These are phyloP conservation scores for Hemaris fuciformis DNA, from an alignment of 2,888 invertebrate species.

Conservation along the genomic window DNA sequence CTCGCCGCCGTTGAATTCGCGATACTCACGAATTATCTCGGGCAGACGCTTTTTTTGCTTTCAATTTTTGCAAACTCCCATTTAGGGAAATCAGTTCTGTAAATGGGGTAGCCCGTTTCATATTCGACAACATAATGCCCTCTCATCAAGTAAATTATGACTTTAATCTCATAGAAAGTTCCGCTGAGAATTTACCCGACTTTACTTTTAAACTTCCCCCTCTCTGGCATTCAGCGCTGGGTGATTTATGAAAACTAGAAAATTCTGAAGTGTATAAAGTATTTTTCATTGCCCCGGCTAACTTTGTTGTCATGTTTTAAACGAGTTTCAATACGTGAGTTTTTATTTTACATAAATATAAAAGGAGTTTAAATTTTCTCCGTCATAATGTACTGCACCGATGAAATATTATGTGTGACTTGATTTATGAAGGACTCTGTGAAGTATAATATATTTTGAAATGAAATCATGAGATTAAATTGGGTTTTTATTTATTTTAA, in stretches of 20 bases:
- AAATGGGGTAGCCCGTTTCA: slow-evolving; percentile 43
- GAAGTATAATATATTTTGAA: not conserved
- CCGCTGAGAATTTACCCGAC: slow-evolving; percentile 61
- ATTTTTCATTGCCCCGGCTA: slow-evolving; percentile 56
- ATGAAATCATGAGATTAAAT: not conserved
- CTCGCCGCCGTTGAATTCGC: slow-evolving; percentile 50
- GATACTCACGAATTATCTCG: slow-evolving; percentile 60
- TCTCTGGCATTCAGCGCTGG: slow-evolving; percentile 41
- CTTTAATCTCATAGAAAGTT: slow-evolving; percentile 74
- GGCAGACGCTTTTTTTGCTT: slow-evolving; percentile 43
- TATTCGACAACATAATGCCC: slow-evolving; percentile 65
- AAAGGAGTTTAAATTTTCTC: not conserved
- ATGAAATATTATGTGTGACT: not conserved
- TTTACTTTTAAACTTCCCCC: slow-evolving; percentile 65
- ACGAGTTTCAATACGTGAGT: slow-evolving; percentile 47
- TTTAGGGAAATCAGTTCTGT: slow-evolving; percentile 55
- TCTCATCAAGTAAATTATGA: slow-evolving; percentile 73
- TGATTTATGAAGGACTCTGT: not conserved
- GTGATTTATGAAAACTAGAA: slow-evolving; percentile 75
- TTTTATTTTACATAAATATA: slow-evolving; percentile 27
- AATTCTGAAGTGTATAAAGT: slow-evolving; percentile 60
- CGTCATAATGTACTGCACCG: not conserved
- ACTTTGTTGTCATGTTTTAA: slow-evolving; percentile 56
- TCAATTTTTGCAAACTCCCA: slow-evolving; percentile 49
- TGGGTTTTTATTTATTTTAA: not conserved